These are phyloP conservation scores for Sarcophaga caerulescens DNA, from an alignment of 2,888 invertebrate genomes.

Conservation along the genomic window DNA sequence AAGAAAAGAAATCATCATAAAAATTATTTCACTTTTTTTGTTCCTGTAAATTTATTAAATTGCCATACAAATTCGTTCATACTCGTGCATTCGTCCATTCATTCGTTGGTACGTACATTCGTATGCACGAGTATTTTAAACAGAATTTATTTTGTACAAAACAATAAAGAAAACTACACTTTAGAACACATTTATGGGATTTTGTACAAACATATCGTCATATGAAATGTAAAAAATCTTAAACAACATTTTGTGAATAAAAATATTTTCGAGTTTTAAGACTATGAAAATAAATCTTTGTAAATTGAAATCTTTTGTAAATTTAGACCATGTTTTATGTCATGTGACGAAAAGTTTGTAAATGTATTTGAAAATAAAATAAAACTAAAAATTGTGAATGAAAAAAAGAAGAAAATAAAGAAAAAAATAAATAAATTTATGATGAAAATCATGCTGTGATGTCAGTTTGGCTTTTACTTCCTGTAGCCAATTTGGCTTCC, in stretches of 20 bases:
- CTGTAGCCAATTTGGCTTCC: conserved; percentile 48
- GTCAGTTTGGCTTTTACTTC: conserved; percentile 41
- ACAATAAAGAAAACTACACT: background rate
- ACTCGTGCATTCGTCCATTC: background rate
- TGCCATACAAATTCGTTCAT: conserved; percentile 8
- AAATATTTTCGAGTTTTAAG: too few relatives aligned
- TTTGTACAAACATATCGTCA: background rate
- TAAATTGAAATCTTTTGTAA: too few relatives aligned
- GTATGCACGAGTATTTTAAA: background rate
- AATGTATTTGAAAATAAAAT: background rate
- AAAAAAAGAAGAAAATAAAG: too few relatives aligned
- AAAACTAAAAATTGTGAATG: background rate
- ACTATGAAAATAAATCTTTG: too few relatives aligned
- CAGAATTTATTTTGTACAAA: background rate
- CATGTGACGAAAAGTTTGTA: background rate
- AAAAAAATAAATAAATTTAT: background rate
- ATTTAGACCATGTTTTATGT: background rate
- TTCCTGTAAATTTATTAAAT: conserved; percentile 48
- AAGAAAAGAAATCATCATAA: conserved; percentile 28
- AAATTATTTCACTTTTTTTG: conserved; percentile 37
- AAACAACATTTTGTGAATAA: too few relatives aligned
- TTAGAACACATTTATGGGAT: background rate
- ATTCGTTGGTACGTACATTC: background rate
- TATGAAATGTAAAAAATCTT: background rate
- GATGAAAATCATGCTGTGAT: conserved; percentile 26